Base-by-base conservation (phyloP, 2,797 vertebrate species). In the Diplodus sargus region DNA sequence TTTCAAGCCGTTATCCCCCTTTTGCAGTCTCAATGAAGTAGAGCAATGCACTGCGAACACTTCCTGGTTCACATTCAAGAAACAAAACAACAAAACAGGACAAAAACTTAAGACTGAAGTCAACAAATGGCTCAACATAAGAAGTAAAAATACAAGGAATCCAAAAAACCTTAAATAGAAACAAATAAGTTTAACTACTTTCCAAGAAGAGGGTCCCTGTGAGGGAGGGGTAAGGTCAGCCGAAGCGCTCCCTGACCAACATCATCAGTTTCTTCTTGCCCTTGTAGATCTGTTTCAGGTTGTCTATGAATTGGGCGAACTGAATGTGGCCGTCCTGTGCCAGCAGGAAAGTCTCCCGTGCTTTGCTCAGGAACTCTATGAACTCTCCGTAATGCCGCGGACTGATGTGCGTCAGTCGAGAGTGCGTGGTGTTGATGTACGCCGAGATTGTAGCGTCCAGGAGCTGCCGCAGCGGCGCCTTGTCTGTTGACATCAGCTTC, bases 181-280 rank as follows among this genome's bases (percentile, higher is more conserved):
- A 87, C 81, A 84, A 84, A 90, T 73, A 84, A 71, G 47, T 86
- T 47, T 15, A 85, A 88, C 84, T 86, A 79, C 76, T 89, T 87
- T 81, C 83, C 78, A 77, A 77, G 74, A 78, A 82, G 76, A 78
- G 67, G 16, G 85, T 90, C 81, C 76, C 70, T 87, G 70, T 76
- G 70, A 69, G 62, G 64, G 76, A 45, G 59, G 70, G 70, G 47
- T 28, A 17, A 53, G 82, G 90, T 99, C 96, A 99, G 91, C 98
- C 98, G 56, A 99, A 99, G 79, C 97, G 97, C 88, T 99, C 98
- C 74, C 98, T 94, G 79, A 99, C 97, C 91, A 99, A 91, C 96
- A 99, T 95, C 98, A 99, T 99, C 84, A 99, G 96, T 93, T 99
- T 99, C 95, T 99, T 99, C 95, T 99, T 99, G 95, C 98, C 98